Base-by-base conservation (phyloP, 2,113 vertebrate species). In the Microcebus lehilahytsara region DNA sequence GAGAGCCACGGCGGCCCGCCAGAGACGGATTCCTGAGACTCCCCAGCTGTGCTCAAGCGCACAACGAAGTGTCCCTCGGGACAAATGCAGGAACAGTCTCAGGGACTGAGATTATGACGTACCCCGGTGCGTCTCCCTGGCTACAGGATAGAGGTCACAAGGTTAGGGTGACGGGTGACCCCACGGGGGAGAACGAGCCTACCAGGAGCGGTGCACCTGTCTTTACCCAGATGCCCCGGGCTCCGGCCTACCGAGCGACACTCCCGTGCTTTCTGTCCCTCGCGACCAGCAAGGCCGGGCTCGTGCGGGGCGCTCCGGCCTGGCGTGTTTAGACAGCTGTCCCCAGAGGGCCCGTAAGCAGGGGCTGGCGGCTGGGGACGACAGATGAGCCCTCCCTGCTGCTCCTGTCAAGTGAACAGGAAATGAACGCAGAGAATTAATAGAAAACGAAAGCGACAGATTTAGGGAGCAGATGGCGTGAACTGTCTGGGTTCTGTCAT, bases 381-480 rank as follows among this genome's bases (percentile, higher is more conserved):
- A 7, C 0, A 23, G 46, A 22, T 0, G 1, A 27, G 74, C 2
- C 7, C n/a, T 14, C 19, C 7, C 81, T 27, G 5, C 34, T 9
- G n/a, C 22, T 32, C 20, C 71, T 30, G 32, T 49, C 22, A 4
- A 10, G 46, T 37, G 67, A 71, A 7, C 9, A 74, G 88, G 88
- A n/a, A 23, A 13, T 0, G 34, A 46, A 27, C 0, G 58, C 32
- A 12, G 75, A 49, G 46, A 88, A n/a, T 51, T 58, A 13, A 42
- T 0, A 11, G 87, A 27, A 74, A 67, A 16, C 1, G n/a, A 49
- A 75, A 2, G 10, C 22, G 34, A 78, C 93, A 80, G 93, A 74
- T 88, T 88, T 79, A 30, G 10, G 72, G 62, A 75, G 87, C 95
- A 89, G 95, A 96, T 80, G 96, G 93, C 81, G 46, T 7, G 11